These are phyloP conservation scores for Calonectris borealis DNA, from an alignment of 2,113 vertebrate genomes.

Conservation along the genomic window DNA sequence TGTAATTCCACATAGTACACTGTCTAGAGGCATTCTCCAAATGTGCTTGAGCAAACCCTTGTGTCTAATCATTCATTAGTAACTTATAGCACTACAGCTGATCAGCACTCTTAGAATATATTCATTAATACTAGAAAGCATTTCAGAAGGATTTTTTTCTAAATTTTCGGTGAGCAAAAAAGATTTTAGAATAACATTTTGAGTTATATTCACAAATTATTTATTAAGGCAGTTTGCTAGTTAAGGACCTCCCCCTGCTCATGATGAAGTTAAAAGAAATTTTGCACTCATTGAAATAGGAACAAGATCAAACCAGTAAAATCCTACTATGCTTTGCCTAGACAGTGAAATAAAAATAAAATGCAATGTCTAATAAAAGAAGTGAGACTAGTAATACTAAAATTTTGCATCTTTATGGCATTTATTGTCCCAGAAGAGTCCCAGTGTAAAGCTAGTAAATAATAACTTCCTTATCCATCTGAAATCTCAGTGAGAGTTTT, in stretches of 20 bases:
- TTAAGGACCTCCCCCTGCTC: not conserved
- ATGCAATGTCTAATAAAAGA: not conserved
- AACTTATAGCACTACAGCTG: not conserved
- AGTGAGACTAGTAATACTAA: not conserved
- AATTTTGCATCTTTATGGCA: not conserved
- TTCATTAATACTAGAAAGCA: not conserved
- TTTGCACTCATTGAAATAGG: not conserved
- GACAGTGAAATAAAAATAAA: not conserved
- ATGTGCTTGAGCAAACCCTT: not conserved
- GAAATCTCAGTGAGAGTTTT: conserved; percentile 37
- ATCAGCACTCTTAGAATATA: not conserved
- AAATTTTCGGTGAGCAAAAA: not conserved
- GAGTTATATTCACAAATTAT: not conserved
- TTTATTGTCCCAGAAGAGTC: not conserved
- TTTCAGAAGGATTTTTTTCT: not conserved
- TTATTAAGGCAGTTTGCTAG: not conserved
- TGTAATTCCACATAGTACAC: conserved; percentile 1
- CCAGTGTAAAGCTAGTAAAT: not conserved
- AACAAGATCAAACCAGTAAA: not conserved
- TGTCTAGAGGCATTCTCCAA: conserved; percentile 16
- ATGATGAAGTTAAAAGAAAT: not conserved
- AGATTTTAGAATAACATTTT: not conserved
- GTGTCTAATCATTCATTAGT: conserved; percentile 3
- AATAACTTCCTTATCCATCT: conserved; percentile 7
- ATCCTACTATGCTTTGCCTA: not conserved